Evolutionary conservation across 1,140 invertebrate species (phyloP).

Genomic region (Trichomalopsis sarcophagae): DNA sequence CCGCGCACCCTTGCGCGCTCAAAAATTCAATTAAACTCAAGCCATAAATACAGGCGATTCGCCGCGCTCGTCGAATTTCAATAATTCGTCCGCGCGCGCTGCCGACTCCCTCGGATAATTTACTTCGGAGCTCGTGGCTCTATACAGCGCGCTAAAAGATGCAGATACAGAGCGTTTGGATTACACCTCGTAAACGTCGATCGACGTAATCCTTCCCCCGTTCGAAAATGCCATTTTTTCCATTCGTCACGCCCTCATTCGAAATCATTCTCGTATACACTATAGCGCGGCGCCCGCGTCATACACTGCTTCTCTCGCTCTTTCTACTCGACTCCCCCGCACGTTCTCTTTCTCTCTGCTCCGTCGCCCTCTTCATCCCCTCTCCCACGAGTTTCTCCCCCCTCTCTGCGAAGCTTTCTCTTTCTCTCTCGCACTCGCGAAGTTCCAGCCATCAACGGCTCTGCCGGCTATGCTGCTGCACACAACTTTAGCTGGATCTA

Average conservation of each 20-base stretch:
- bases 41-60: neutral
- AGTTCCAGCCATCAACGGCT: neutral
- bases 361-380: constrained; percentile 36
- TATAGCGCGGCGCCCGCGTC: neutral
- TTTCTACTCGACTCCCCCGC: constrained; percentile 51
- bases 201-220: neutral
- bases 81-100: neutral
- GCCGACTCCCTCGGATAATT: neutral
- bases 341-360: constrained; percentile 33
- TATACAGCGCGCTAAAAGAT: neutral
- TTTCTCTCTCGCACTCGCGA: constrained; percentile 16
- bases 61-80: neutral
- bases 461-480: constrained; percentile 51
- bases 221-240: neutral
- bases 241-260: neutral
- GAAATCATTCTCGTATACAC: too few relatives aligned
- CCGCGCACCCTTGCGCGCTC: neutral
- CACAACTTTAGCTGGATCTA: constrained; percentile 68
- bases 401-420: constrained; percentile 10
- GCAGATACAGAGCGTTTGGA: neutral
- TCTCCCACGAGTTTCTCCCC: constrained; percentile 25
- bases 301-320: constrained; percentile 44
- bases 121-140: neutral
- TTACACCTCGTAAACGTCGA: neutral
- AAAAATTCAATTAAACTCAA: neutral